phyloP scores from a whole-genome alignment of 30 jellyfish, hydroid and myxozoan genomes.

The Phacellophora camtschatica region DNA sequence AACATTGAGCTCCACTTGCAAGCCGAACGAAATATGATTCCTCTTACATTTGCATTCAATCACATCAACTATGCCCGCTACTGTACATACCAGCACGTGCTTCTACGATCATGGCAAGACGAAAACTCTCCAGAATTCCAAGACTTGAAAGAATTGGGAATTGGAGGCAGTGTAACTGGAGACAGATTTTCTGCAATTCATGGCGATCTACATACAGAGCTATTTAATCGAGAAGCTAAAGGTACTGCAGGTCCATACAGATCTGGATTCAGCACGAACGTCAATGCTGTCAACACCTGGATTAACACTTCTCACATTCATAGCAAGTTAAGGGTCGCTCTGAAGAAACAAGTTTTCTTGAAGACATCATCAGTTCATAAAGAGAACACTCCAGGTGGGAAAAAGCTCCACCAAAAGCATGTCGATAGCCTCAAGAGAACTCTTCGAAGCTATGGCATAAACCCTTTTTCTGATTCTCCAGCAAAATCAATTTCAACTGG shows the following conservation, averaged over 20 bases:
- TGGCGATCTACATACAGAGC: constrained; percentile 44
- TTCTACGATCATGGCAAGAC: background rate
- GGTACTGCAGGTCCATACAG: constrained; percentile 39
- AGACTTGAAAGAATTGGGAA: constrained; percentile 13
- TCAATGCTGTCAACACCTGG: constrained; percentile 11
- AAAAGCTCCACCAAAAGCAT: constrained; percentile 42
- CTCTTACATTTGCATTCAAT: constrained; percentile 28
- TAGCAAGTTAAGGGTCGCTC: constrained; percentile 34
- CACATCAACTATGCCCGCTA: constrained; percentile 16
- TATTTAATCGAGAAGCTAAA: constrained; percentile 20
- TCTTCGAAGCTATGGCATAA: constrained; percentile 34
- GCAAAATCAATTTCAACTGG: constrained; percentile 45
- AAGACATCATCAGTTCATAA: constrained; percentile 54
- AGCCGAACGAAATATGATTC: constrained; percentile 39
- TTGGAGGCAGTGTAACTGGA: constrained; percentile 49
- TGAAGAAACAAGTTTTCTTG: constrained; percentile 31
- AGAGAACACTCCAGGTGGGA: constrained; percentile 40
- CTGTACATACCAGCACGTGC: no score
- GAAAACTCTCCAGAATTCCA: background rate
- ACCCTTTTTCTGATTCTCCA: constrained; percentile 30
- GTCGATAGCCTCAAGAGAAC: constrained; percentile 41
- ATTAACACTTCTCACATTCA: constrained; percentile 17
- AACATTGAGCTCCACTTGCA: constrained; percentile 18
- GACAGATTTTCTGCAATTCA: constrained; percentile 34
- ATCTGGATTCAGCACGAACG: constrained; percentile 41